Evolutionary conservation across 1,140 invertebrate species (phyloP).

Genomic region (Portunus trituberculatus): DNA sequence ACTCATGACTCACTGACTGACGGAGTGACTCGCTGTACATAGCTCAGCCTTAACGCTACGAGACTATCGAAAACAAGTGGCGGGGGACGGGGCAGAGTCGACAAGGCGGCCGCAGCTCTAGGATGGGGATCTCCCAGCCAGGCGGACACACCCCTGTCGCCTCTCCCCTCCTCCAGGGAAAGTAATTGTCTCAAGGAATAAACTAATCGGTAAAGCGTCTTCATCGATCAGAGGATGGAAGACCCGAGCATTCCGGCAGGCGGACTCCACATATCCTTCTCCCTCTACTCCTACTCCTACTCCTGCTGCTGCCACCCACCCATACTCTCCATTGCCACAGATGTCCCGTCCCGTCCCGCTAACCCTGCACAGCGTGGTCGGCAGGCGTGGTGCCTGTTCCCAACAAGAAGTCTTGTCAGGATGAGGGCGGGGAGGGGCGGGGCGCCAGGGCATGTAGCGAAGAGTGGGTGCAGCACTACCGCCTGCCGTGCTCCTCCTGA

Average conservation of each 20-base stretch:
- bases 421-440: not conserved
- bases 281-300: no score
- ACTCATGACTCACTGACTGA: constrained; percentile 3
- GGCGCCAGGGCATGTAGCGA: not conserved
- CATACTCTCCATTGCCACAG: no score
- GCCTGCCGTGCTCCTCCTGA: not conserved
- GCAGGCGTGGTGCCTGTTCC: no score
- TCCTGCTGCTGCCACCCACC: no score
- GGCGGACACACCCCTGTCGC: not conserved
- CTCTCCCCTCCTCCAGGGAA: not conserved
- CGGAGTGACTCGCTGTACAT: not conserved
- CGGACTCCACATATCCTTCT: not conserved
- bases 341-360: not conserved
- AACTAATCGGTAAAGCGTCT: not conserved
- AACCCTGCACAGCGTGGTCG: not conserved
- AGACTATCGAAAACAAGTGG: not conserved
- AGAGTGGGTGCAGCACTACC: not conserved
- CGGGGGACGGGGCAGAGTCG: not conserved
- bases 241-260: not conserved
- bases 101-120: not conserved
- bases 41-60: not conserved
- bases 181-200: not conserved
- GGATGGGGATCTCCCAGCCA: not conserved
- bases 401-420: not conserved
- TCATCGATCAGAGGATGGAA: not conserved